These are phyloP conservation scores for Boulengeromyrus knoepffleri DNA, from an alignment of 2,113 vertebrate species.

Conservation along the genomic window DNA sequence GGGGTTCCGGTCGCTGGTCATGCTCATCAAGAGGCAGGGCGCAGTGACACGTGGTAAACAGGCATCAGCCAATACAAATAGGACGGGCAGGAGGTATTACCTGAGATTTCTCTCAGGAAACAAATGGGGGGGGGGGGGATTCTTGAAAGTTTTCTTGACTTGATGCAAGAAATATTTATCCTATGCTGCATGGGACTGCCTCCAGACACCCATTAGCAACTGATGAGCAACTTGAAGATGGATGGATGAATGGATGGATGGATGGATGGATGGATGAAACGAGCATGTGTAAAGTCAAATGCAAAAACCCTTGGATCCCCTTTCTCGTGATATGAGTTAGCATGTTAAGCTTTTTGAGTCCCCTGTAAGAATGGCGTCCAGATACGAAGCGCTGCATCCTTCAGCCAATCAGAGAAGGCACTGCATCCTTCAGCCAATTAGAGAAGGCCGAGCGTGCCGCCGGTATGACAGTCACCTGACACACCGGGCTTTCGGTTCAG, in stretches of 20 bases:
- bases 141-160: neutral
- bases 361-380: neutral
- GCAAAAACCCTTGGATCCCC: neutral
- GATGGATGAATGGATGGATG: neutral
- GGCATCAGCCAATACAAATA: neutral
- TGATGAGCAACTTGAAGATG: neutral
- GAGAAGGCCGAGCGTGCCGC: neutral
- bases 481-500: neutral
- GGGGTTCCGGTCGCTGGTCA: neutral
- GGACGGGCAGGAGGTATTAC: neutral
- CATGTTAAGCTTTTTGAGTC: neutral
- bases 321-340: neutral
- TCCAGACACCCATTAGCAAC: neutral
- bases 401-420: neutral
- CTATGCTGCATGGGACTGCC: neutral
- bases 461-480: neutral
- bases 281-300: neutral
- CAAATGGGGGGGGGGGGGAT: neutral
- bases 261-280: neutral
- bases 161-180: neutral
- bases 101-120: neutral
- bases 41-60: neutral
- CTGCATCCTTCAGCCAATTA: neutral
- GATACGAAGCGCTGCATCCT: neutral
- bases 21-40: neutral